phyloP scores from a whole-genome alignment of 2,113 vertebrate species.

The Archocentrus centrarchus region DNA sequence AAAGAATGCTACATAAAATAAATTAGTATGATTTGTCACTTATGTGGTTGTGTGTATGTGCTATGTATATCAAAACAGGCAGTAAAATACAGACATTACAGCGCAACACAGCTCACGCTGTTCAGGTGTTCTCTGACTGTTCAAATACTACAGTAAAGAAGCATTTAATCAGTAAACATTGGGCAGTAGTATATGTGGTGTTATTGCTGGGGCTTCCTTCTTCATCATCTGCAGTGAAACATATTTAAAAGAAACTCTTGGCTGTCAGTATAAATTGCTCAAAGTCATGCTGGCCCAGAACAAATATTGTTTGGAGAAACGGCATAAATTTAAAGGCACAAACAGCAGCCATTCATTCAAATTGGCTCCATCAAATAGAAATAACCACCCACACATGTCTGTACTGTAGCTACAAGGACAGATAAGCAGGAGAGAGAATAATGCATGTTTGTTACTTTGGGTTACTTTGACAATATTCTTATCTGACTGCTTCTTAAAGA shows the following conservation, averaged over 20 bases:
- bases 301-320: slow-evolving; percentile 44
- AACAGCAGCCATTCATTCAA: slow-evolving; percentile 36
- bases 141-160: slow-evolving; percentile 20
- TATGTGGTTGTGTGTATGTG: not conserved
- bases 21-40: not conserved
- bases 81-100: not conserved
- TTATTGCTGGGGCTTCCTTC: slow-evolving; percentile 18
- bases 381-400: slow-evolving; percentile 52
- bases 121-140: not conserved
- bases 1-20: not conserved
- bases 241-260: slow-evolving; percentile 15
- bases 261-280: slow-evolving; percentile 22
- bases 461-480: not conserved
- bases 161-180: slow-evolving; percentile 25
- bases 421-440: not conserved
- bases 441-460: not conserved
- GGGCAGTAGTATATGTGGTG: slow-evolving; percentile 26
- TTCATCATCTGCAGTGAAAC: slow-evolving; percentile 31
- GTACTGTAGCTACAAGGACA: not conserved
- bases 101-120: not conserved
- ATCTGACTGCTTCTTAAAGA: not conserved
- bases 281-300: slow-evolving; percentile 29
- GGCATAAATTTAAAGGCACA: slow-evolving; percentile 3
- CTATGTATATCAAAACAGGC: not conserved
- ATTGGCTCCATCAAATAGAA: slow-evolving; percentile 42